Conservation (phyloP, 92 coral and sea anemone genomes). For the Zoanthus sansibaricus region DNA sequence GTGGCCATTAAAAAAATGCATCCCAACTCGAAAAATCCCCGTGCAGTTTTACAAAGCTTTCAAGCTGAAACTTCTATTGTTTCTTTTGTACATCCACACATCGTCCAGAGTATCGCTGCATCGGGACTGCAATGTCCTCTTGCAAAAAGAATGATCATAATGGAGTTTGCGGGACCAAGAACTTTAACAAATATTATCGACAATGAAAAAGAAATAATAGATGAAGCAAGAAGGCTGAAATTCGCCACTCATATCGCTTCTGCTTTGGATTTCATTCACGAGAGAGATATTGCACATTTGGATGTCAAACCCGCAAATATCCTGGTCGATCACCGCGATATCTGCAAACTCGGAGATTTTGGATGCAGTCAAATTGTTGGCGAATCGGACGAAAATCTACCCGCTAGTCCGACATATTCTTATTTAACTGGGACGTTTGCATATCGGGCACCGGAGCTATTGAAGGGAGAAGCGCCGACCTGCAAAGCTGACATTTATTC, state of each 20-base stretch:
- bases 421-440: conserved; percentile 96
- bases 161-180: conserved; percentile 95
- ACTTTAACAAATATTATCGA: conserved; percentile 85
- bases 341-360: conserved; percentile 95
- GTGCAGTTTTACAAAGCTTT: conserved; percentile 93
- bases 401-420: conserved; percentile 99
- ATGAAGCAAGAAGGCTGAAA: conserved; percentile 78
- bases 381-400: conserved; percentile 87
- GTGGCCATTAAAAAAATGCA: conserved; percentile 93
- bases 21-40: conserved; percentile 89
- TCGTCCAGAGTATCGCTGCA: conserved; percentile 86
- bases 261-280: conserved; percentile 88
- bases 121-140: conserved; percentile 72
- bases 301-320: conserved; percentile 97
- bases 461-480: conserved; percentile 93
- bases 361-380: conserved; percentile 96
- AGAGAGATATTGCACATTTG: conserved; percentile 91
- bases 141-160: conserved; percentile 78
- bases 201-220: conserved; percentile 78
- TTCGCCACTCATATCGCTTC: conserved; percentile 84
- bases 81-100: conserved; percentile 90
- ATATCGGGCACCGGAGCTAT: conserved; percentile 96
- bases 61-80: conserved; percentile 93
- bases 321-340: conserved; percentile 82
- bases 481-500: conserved; percentile 97